phyloP scores from a whole-genome alignment of 2,888 invertebrate genomes.

The Drosophila siamana region DNA sequence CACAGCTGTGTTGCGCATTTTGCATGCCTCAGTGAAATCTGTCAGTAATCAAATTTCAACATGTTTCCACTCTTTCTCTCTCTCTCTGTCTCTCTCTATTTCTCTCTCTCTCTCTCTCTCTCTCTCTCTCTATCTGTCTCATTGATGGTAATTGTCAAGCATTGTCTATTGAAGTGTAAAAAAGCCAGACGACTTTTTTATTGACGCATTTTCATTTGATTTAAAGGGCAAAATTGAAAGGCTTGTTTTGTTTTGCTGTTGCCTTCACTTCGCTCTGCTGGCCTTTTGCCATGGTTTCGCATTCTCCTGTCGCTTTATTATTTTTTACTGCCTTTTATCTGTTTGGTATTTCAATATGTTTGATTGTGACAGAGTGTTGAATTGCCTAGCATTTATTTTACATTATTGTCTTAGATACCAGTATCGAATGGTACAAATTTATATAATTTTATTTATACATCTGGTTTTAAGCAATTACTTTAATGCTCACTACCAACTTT shows the following conservation, averaged over 20 bases:
- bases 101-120: too few relatives aligned
- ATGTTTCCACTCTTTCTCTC: not conserved
- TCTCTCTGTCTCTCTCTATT: too few relatives aligned
- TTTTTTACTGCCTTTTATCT: slow-evolving; percentile 33
- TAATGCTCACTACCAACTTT: too few relatives aligned
- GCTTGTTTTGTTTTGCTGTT: slow-evolving; percentile 9
- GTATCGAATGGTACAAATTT: too few relatives aligned
- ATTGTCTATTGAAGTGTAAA: slow-evolving; percentile 25
- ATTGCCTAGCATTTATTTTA: slow-evolving; percentile 15
- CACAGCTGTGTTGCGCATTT: slow-evolving; percentile 15
- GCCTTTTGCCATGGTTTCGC: slow-evolving; percentile 20
- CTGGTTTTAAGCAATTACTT: too few relatives aligned
- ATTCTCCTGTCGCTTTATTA: not conserved
- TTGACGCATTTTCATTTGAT: slow-evolving; percentile 12
- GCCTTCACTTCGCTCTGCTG: not conserved
- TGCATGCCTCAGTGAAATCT: not conserved
- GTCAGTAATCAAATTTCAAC: slow-evolving; percentile 10
- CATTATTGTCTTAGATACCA: not conserved
- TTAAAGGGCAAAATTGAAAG: slow-evolving; percentile 34
- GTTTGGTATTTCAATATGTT: slow-evolving; percentile 55
- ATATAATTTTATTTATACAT: too few relatives aligned
- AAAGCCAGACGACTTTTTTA: slow-evolving; percentile 15
- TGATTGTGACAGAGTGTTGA: slow-evolving; percentile 39
- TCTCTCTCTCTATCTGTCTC: too few relatives aligned
- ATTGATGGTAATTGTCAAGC: slow-evolving; percentile 8